Base-by-base conservation (phyloP, 2,113 vertebrate species). In the Chaetops frenatus region DNA sequence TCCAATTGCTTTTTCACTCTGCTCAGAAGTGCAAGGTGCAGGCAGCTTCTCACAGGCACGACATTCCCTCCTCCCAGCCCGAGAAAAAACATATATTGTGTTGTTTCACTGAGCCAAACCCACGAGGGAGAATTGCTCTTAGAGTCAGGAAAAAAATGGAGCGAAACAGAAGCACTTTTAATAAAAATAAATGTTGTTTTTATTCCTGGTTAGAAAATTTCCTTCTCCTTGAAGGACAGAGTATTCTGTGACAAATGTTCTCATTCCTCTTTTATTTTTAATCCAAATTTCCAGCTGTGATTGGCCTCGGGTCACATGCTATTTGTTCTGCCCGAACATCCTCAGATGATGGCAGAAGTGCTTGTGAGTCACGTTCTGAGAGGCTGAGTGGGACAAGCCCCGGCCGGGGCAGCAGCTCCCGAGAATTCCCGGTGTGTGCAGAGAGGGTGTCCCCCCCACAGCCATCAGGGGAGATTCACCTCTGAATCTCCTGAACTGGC, bases 181-280 rank as follows among this genome's bases (percentile, higher is more conserved):
- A 69, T 33, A 85, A 87, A 94, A 96, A 74, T 11, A 86, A 94
- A 87, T 38, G 33, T 70, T 88, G 62, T 24, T 84, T 87, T 88
- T 35, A 85, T 82, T 88, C 35, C 58, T 35, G 0, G 0, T 40
- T 51, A 94, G 84, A 90, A 83, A 77, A 61, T 47, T 20, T 31
- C 88, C 78, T 72, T 51, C 42, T 82, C 10, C 54, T 69, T 53
- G 53, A 89, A 94, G 94, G 84, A 94, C 50, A 45, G 86, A 72
- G 70, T 45, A 81, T 86, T 94, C 70, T 53, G 65, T 81, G 73
- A 76, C 76, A 95, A 91, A 88, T 67, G 48, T 90, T 81, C 87
- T 87, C 81, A 88, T 92, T 95, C 66, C 85, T 91, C 79, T 95
- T 89, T 91, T 88, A 89, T 95, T 91, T 92, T 93, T 91, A 87